These are phyloP conservation scores for Chymomyza costata DNA, from an alignment of 1,140 invertebrate species.

Conservation along the genomic window DNA sequence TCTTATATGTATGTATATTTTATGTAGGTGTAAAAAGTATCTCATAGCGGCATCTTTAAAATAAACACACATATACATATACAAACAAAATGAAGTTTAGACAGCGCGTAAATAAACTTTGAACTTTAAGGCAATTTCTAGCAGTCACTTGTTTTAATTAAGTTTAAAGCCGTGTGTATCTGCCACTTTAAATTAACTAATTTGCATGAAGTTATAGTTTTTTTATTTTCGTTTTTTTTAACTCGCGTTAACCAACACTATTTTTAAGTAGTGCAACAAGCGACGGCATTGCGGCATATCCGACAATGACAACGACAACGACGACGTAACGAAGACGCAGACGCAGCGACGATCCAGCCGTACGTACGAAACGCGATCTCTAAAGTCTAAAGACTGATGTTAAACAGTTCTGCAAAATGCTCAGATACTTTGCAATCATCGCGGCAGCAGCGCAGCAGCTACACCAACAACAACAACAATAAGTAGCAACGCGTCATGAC, in stretches of 20 bases:
- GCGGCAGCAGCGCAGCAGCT: conserved; percentile 23
- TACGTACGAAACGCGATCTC: conserved; percentile 74
- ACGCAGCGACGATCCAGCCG: conserved; percentile 63
- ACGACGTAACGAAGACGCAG: conserved; percentile 32
- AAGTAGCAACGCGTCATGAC: not conserved
- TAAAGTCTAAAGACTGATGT: conserved; percentile 75
- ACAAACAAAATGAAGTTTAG: not conserved
- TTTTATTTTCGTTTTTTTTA: not conserved
- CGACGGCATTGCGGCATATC: conserved; percentile 14
- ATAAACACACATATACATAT: not conserved
- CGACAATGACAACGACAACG: conserved; percentile 12
- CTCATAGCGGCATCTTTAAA: conserved; percentile 17
- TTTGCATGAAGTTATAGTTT: not conserved
- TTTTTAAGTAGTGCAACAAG: not conserved
- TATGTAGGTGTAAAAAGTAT: conserved; percentile 29
- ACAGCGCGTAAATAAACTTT: not conserved
- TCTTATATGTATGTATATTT: conserved; percentile 25
- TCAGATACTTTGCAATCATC: conserved; percentile 62
- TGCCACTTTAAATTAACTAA: not conserved
- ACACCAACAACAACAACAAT: conserved; percentile 19
- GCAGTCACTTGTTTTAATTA: not conserved
- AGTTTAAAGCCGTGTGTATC: not conserved
- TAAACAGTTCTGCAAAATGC: conserved; percentile 74
- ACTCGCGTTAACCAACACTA: not conserved
- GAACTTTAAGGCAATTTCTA: not conserved